Percentiles rank a stretch among this genome's conserved stretches.
Evolutionary conservation across 2,113 vertebrate species (phyloP).

Genomic region (Pituophis catenifer): DNA sequence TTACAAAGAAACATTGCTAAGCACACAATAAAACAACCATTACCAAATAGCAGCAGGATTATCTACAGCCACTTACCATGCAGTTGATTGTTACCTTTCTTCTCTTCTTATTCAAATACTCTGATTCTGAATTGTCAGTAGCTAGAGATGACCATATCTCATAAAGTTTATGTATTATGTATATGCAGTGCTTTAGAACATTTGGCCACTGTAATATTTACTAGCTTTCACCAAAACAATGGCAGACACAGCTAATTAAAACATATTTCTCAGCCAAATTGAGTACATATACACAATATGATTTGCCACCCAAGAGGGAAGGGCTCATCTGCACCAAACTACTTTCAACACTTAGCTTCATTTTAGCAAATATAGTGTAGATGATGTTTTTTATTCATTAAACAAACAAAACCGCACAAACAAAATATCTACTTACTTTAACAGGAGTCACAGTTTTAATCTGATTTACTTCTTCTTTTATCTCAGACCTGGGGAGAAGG

Average conservation of each 20-base stretch:
- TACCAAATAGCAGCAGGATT: background rate
- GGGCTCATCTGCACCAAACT: background rate
- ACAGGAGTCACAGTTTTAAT: slow-evolving; percentile 64
- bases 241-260: background rate
- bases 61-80: background rate
- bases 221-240: background rate
- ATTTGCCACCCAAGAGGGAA: background rate
- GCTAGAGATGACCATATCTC: background rate
- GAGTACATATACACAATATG: background rate
- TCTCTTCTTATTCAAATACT: background rate
- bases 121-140: background rate
- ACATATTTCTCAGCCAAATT: background rate
- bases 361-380: background rate
- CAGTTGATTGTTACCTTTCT: background rate
- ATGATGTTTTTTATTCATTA: background rate
- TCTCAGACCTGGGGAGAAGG: slow-evolving; percentile 62
- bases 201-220: background rate
- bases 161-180: background rate
- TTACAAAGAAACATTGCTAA: background rate
- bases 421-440: slow-evolving; percentile 72
- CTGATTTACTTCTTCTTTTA: slow-evolving; percentile 65
- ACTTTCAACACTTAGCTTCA: background rate
- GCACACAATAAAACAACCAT: background rate
- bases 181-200: background rate
- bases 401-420: background rate